Evolutionary conservation across 2,888 invertebrate genomes (phyloP).

Genomic region (Luffia ferchaultella): DNA sequence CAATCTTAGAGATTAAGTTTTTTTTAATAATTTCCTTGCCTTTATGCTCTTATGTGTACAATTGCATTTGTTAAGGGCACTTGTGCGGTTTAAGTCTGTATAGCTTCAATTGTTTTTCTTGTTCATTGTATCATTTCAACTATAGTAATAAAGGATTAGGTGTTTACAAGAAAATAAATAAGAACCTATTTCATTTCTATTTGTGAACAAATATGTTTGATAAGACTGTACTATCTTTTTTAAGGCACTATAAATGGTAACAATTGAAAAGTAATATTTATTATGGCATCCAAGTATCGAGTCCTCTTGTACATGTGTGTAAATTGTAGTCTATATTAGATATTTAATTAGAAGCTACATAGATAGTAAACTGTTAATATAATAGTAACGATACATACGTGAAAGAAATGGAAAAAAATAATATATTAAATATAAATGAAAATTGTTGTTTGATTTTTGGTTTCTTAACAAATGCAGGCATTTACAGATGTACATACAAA

Average conservation of each 20-base stretch:
- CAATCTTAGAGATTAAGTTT: conserved; percentile 11
- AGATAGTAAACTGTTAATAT: conserved; percentile 55
- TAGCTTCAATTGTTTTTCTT: no score
- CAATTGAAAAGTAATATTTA: no score
- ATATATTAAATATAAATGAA: conserved; percentile 46
- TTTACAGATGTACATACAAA: no score
- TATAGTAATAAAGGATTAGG: no score
- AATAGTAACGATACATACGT: conserved; percentile 31
- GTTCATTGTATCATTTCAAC: no score
- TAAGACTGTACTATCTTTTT: no score
- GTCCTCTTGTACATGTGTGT: conserved; percentile 62
- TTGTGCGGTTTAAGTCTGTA: neutral
- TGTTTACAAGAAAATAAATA: no score
- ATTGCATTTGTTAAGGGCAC: neutral
- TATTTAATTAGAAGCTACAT: conserved; percentile 33
- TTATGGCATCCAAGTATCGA: no score
- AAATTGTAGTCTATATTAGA: conserved; percentile 59
- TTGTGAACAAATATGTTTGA: no score
- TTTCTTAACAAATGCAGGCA: neutral
- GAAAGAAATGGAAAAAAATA: conserved; percentile 45
- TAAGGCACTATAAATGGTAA: no score
- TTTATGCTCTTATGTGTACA: neutral
- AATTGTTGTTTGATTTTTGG: conserved; percentile 25
- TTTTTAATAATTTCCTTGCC: neutral
- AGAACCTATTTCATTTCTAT: no score